Conservation (phyloP, 1,140 invertebrate species). For the Diabrotica undecimpunctata region DNA sequence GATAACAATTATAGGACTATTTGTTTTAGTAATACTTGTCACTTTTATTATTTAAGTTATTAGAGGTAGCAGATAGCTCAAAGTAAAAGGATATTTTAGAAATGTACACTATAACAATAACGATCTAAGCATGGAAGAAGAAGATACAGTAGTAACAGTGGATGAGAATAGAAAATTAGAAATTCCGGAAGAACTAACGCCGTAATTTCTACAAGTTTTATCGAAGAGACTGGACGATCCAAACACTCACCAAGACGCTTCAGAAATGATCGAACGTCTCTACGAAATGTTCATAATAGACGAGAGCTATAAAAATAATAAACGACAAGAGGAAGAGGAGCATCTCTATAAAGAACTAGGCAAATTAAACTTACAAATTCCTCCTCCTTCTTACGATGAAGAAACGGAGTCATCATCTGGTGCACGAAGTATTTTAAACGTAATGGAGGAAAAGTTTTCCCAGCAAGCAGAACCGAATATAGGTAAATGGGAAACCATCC, state of each 20-base stretch:
- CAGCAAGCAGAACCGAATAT: slow-evolving; percentile 42
- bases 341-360: slow-evolving; percentile 62
- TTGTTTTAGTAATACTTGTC: slow-evolving; percentile 50
- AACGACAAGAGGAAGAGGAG: slow-evolving; percentile 53
- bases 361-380: slow-evolving; percentile 53
- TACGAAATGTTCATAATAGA: slow-evolving; percentile 75
- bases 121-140: slow-evolving; percentile 45
- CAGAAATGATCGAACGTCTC: slow-evolving; percentile 73
- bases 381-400: slow-evolving; percentile 33
- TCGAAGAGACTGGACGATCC: slow-evolving; percentile 68
- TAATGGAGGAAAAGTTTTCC: slow-evolving; percentile 49
- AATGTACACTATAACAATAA: slow-evolving; percentile 39
- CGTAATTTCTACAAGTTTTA: slow-evolving; percentile 66
- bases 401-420: slow-evolving; percentile 42
- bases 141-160: slow-evolving; percentile 47
- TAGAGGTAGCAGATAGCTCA: slow-evolving; percentile 53
- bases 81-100: slow-evolving; percentile 51
- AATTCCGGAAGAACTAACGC: slow-evolving; percentile 69
- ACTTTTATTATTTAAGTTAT: slow-evolving; percentile 52
- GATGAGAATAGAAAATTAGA: slow-evolving; percentile 56
- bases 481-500: slow-evolving; percentile 56
- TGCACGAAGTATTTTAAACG: slow-evolving; percentile 37
- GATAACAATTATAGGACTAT: slow-evolving; percentile 44
- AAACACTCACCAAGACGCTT: slow-evolving; percentile 67
- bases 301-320: slow-evolving; percentile 64